A percentile compares a stretch with the other conserved stretches of the same genome.
phyloP scores from a whole-genome alignment of 2,113 vertebrate species.

The Desmodus rotundus region DNA sequence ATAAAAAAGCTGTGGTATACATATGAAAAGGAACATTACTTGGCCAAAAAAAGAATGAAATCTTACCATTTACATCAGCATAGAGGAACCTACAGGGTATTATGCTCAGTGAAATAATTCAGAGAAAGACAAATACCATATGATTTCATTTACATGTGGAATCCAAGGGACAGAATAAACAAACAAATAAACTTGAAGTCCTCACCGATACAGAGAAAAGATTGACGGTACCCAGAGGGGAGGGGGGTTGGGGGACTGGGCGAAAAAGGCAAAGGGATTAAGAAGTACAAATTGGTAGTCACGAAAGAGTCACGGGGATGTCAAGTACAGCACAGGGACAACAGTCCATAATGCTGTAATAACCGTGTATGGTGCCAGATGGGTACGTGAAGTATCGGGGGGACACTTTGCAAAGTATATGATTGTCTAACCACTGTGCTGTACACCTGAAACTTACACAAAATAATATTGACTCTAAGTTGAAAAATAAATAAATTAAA shows the following conservation, averaged over 20 bases:
- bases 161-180: not conserved
- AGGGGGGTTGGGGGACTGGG: not conserved
- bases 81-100: not conserved
- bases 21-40: not conserved
- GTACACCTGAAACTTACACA: not conserved
- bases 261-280: not conserved
- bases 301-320: not conserved
- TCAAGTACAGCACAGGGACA: not conserved
- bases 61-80: not conserved
- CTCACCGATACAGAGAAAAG: not conserved
- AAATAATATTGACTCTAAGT: not conserved
- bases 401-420: not conserved
- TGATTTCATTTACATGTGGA: not conserved
- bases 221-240: not conserved
- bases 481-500: not conserved
- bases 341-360: not conserved
- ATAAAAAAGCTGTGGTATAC: not conserved
- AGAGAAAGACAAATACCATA: not conserved
- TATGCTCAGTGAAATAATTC: not conserved
- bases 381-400: not conserved
- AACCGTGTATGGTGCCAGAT: not conserved
- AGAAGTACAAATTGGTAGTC: not conserved
- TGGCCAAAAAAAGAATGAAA: not conserved
- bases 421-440: not conserved
- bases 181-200: not conserved